Base-by-base conservation (phyloP, 2,888 invertebrate genomes). In the Philonicus albiceps region DNA sequence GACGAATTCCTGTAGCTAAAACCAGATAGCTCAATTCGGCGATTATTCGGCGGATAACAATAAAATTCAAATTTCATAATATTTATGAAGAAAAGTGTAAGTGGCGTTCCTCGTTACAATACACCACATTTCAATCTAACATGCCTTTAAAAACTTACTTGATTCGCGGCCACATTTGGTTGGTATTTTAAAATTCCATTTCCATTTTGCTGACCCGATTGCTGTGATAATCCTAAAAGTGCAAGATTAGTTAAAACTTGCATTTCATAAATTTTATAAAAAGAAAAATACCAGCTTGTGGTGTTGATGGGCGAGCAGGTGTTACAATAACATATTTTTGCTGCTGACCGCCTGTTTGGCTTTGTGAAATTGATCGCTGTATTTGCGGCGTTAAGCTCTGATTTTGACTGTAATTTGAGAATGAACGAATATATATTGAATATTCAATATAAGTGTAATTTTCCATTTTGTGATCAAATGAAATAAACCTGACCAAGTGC, bases 301-400 rank as follows among this genome's bases (percentile, higher is more conserved):
- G 91, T 4, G 93, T 91, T 87, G 93, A 91, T 4, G 93, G 92
- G 85, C 93, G 72, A 40, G 84, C 90, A 87, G 93, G 93, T 2
- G 93, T 92, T 11, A 94, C 93, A 87, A 93, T 93, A 2, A 94
- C 93, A 88, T 93, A 93, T 89, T 94, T 94, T 88, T 93, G 93
- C 89, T 92, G 89, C 37, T 86, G 87, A 11, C 87, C 86, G 1
- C 86, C 55, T 43, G 34, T 85, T 80, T 85, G 84, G 22, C 55
- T 86, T 53, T 87, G 88, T n/a, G 87, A 83, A 22, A 86, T 85
- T 85, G 87, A 81, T 4, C 88, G 87, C 78, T 87, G 88, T 3
- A 88, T 86, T 37, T 87, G 87, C 8, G 86, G 53, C 22, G 83
- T 73, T 16, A 86, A 53, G 49, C 74, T 86, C 37, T 87, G 87